Conservation (phyloP, 1,140 invertebrate genomes). For the Drosophila truncata region DNA sequence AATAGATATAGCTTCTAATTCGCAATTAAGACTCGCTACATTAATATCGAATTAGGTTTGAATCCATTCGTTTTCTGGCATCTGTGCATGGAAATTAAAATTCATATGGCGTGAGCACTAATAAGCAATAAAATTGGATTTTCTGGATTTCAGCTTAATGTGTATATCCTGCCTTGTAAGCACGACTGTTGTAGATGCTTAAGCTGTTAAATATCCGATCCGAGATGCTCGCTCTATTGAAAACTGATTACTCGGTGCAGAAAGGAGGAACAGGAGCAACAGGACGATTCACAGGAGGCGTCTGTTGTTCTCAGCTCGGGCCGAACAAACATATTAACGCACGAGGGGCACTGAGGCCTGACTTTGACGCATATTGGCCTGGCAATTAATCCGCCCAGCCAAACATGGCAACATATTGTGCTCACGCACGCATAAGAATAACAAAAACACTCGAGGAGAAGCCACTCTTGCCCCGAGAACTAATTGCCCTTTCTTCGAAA, state of each 20-base stretch:
- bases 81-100: slow-evolving; percentile 52
- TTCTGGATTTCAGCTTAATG: neutral
- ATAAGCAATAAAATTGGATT: slow-evolving; percentile 66
- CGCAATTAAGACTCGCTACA: neutral
- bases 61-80: slow-evolving; percentile 11
- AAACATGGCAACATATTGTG: slow-evolving; percentile 70
- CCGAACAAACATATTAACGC: slow-evolving; percentile 57
- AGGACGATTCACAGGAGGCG: neutral
- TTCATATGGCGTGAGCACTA: slow-evolving; percentile 58
- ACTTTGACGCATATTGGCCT: slow-evolving; percentile 71
- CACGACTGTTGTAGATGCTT: slow-evolving; percentile 21
- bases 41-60: slow-evolving; percentile 12
- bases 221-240: slow-evolving; percentile 57
- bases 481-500: slow-evolving; percentile 41
- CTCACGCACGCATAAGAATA: slow-evolving; percentile 62
- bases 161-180: slow-evolving; percentile 17
- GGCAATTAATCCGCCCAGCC: slow-evolving; percentile 69
- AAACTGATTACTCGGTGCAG: slow-evolving; percentile 57
- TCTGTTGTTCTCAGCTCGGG: neutral
- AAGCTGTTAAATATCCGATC: slow-evolving; percentile 44
- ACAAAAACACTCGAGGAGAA: slow-evolving; percentile 28
- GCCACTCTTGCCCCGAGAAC: slow-evolving; percentile 26
- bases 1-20: neutral
- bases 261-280: neutral
- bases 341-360: slow-evolving; percentile 42